These are phyloP conservation scores for Euplagia quadripunctaria DNA, from an alignment of 2,888 invertebrate species.

Conservation along the genomic window DNA sequence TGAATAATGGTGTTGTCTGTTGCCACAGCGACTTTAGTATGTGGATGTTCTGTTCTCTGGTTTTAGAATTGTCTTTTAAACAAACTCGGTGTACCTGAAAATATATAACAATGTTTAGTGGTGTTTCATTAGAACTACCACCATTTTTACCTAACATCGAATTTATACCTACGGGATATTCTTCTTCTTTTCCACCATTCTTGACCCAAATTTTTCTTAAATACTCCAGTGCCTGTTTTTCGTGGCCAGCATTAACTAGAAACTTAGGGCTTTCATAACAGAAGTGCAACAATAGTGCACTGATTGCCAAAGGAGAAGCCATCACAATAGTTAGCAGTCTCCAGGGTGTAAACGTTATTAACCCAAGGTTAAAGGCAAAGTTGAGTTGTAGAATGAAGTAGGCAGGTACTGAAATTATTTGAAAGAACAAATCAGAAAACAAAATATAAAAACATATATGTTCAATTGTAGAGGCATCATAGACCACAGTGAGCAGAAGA, in stretches of 20 bases:
- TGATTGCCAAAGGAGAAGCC: slow-evolving; percentile 86
- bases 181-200: slow-evolving; percentile 72
- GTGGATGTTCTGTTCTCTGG: slow-evolving; percentile 10
- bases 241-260: slow-evolving; percentile 87
- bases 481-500: not conserved
- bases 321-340: slow-evolving; percentile 65
- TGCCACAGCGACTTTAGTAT: slow-evolving; percentile 32
- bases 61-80: slow-evolving; percentile 30
- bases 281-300: slow-evolving; percentile 81
- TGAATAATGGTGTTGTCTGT: slow-evolving; percentile 38
- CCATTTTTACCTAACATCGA: not conserved
- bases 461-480: not conserved
- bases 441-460: too few species aligned
- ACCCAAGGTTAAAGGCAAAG: slow-evolving; percentile 50
- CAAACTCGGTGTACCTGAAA: slow-evolving; percentile 34
- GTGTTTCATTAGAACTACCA: not conserved
- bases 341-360: slow-evolving; percentile 64
- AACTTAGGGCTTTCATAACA: slow-evolving; percentile 92
- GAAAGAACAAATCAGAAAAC: not conserved
- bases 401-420: slow-evolving; percentile 50
- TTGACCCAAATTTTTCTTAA: slow-evolving; percentile 85
- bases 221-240: slow-evolving; percentile 86
- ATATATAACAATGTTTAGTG: not conserved
- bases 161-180: slow-evolving; percentile 35
- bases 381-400: slow-evolving; percentile 55